Evolutionary conservation across 2,888 invertebrate species (phyloP), one percentile per base, ranked within the genome.

Genomic region (Cataglyphis rosenhaueri): DNA sequence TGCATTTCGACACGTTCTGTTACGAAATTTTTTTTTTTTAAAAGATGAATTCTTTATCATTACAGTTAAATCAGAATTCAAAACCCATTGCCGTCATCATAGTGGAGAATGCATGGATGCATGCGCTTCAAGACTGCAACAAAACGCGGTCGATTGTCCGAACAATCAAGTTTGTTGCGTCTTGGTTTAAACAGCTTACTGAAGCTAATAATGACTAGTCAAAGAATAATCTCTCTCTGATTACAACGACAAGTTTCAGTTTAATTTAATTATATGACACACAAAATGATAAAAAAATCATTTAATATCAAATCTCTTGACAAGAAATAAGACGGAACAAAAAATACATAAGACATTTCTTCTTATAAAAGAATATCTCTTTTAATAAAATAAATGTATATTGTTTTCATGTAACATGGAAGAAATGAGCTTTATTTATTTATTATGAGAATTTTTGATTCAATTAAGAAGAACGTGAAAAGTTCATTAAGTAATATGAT

Each of bases 21-120:
- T 29, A 29, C 29, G 1, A 29, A 29, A 29, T 29, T 29, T 29
- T 29, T 2, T 2, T 29, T 29, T 29, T 29, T 29, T 29, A 29
- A 29, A 29, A 29, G 25, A 55, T 41, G 6, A 57, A 32, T 68
- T 59, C 2, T 44, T 44, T 59, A 29, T 25, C 0, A 6, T 87
- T 86, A 18, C 87, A 92, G 92, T 92, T n/a, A 92, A 89, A 78
- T 0, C 0, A 0, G 83, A 91, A 61, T 52, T 55, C 74, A 84
- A 85, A 64, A 91, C 87, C 1, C 74, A 78, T 38, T 92, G 92
- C 35, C 73, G 65, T 21, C 92, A 92, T 5, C 62, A 83, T 48
- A 89, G 89, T 1, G 93, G 93, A 8, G 87, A 82, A 18, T 93
- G 93, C 76, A 61, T 85, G 86, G 18, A 82, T 5, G 0, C 0